A percentile compares a stretch with the other conserved stretches of the same genome.
These are phyloP conservation scores for Hepsetus odoe DNA, from an alignment of 2,113 vertebrate genomes.

Conservation along the genomic window DNA sequence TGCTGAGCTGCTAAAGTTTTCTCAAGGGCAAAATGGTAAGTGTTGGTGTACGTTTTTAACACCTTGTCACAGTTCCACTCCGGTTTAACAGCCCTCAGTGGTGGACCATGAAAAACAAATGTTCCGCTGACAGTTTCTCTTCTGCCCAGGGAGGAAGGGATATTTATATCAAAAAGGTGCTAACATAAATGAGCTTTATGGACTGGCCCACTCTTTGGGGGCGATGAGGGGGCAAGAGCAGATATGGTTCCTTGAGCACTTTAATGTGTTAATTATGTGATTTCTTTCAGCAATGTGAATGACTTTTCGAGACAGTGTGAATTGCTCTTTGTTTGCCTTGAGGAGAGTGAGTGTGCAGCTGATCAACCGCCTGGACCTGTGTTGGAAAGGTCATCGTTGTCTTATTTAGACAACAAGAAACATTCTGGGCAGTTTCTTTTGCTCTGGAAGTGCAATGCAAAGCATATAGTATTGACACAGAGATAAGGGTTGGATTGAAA, in stretches of 20 bases:
- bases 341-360: slow-evolving; percentile 21
- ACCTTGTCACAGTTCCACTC: slow-evolving; percentile 71
- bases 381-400: neutral
- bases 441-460: too few relatives aligned
- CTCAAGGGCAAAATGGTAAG: slow-evolving; percentile 76
- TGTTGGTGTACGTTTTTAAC: slow-evolving; percentile 74
- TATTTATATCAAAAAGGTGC: slow-evolving; percentile 81
- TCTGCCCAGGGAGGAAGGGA: slow-evolving; percentile 78
- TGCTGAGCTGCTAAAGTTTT: slow-evolving; percentile 71
- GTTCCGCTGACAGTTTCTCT: slow-evolving; percentile 80
- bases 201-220: slow-evolving; percentile 65
- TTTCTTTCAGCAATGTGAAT: slow-evolving; percentile 35
- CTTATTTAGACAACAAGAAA: neutral
- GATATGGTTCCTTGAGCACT: slow-evolving; percentile 48
- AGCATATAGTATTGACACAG: too few relatives aligned
- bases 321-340: slow-evolving; percentile 33
- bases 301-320: slow-evolving; percentile 38
- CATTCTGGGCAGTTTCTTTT: too few relatives aligned
- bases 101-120: slow-evolving; percentile 85
- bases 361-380: slow-evolving; percentile 3
- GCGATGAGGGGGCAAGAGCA: slow-evolving; percentile 33
- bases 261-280: slow-evolving; percentile 48
- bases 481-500: too few relatives aligned
- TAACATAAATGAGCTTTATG: slow-evolving; percentile 74
- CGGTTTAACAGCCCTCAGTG: slow-evolving; percentile 74